Percentiles rank a stretch among this genome's conserved stretches.
These are phyloP conservation scores for Timema podura DNA, from an alignment of 2,888 invertebrate genomes.

Conservation along the genomic window DNA sequence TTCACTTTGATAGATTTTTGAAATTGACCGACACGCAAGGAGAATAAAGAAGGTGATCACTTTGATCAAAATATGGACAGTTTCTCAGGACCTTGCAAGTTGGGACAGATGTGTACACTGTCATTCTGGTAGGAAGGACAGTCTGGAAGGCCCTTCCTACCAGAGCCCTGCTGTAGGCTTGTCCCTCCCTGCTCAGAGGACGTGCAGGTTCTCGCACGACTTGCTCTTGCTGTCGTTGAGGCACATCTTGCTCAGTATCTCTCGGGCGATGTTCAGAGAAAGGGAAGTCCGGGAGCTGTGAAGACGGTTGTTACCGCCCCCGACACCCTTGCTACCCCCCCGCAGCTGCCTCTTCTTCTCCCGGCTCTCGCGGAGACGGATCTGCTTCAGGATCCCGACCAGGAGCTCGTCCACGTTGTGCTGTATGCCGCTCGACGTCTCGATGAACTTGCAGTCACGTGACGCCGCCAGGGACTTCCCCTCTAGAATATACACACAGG, in stretches of 20 bases:
- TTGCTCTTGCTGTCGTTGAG: conserved; percentile 85
- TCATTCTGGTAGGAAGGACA: too few species aligned
- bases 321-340: conserved; percentile 47
- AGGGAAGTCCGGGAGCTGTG: conserved; percentile 77
- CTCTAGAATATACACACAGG: conserved; percentile 56
- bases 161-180: too few species aligned
- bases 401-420: conserved; percentile 96
- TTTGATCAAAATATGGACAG: too few species aligned
- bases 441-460: conserved; percentile 94
- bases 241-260: conserved; percentile 79
- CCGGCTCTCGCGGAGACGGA: conserved; percentile 69
- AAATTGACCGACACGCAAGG: too few species aligned
- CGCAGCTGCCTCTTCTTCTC: conserved; percentile 61
- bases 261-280: conserved; percentile 74
- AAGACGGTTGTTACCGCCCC: conserved; percentile 50
- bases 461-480: conserved; percentile 89
- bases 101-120: too few species aligned
- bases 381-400: conserved; percentile 82
- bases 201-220: conserved; percentile 89
- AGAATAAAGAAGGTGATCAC: too few species aligned
- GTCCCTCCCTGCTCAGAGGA: conserved; percentile 56
- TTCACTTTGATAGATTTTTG: too few species aligned
- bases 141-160: too few species aligned
- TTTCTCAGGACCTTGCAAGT: too few species aligned
- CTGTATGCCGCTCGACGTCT: conserved; percentile 94